A percentile compares a stretch with the other conserved stretches of the same genome.
phyloP scores from a whole-genome alignment of 2,113 vertebrate species.

The Corythaeola cristata region DNA sequence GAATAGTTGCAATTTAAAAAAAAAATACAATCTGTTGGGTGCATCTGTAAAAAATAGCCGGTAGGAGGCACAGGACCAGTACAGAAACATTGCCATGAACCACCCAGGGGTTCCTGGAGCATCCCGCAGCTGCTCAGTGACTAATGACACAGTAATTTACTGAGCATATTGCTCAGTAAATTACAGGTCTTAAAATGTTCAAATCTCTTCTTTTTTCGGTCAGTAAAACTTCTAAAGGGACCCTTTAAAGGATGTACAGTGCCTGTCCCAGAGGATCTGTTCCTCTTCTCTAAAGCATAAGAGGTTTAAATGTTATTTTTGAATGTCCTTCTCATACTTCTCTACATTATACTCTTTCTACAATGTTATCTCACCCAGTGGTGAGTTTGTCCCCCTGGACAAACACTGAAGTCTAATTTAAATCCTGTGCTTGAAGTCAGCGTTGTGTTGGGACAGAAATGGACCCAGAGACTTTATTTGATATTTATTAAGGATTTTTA shows the following conservation, averaged over 20 bases:
- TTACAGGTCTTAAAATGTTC: background rate
- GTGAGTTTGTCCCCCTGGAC: background rate
- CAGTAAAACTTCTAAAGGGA: background rate
- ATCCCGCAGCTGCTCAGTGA: background rate
- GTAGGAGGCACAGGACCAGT: background rate
- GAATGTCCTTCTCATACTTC: background rate
- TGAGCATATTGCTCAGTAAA: background rate
- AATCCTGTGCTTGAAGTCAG: background rate
- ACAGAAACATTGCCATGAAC: background rate
- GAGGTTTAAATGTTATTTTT: background rate
- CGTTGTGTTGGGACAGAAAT: background rate
- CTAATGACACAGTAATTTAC: too few relatives aligned
- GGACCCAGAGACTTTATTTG: background rate
- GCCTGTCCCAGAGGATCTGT: background rate
- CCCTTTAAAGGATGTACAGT: background rate
- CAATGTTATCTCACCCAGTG: fast-evolving
- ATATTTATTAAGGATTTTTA: background rate
- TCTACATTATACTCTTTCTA: background rate
- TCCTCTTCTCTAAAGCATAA: background rate
- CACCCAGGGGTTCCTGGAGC: background rate
- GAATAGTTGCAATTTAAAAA: background rate
- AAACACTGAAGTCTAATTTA: background rate
- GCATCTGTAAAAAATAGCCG: background rate
- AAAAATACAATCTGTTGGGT: background rate
- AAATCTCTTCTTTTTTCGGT: background rate